These are phyloP conservation scores for Trachelus troglodyta DNA, from an alignment of 2,888 invertebrate species.

Conservation along the genomic window DNA sequence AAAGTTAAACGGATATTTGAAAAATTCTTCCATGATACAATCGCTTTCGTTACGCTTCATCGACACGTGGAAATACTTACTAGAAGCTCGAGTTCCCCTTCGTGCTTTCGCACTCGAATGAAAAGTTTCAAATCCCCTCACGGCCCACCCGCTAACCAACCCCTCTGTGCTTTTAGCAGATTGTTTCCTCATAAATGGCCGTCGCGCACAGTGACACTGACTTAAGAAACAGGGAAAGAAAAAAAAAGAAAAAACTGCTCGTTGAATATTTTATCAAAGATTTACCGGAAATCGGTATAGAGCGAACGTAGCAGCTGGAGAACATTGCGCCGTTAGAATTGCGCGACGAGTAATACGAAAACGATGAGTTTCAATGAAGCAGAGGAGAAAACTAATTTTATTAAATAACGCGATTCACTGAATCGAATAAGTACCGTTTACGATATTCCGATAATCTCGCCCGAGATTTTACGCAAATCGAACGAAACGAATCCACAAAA, in stretches of 20 bases:
- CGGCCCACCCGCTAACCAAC: background rate
- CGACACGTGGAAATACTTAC: background rate
- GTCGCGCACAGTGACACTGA: background rate
- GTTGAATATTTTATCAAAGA: background rate
- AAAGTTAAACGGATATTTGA: background rate
- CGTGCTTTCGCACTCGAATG: background rate
- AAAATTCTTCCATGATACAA: background rate
- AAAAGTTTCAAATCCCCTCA: background rate
- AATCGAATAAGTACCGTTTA: background rate
- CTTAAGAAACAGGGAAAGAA: background rate
- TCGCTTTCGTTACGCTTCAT: background rate
- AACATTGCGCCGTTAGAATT: background rate
- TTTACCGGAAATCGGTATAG: background rate
- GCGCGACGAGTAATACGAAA: background rate
- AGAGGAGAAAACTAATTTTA: background rate
- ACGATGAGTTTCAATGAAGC: background rate
- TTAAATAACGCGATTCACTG: background rate
- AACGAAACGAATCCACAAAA: background rate
- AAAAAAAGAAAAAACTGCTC: background rate
- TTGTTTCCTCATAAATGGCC: background rate
- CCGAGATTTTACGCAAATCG: background rate
- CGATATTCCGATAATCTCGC: background rate
- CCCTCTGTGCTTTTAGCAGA: background rate
- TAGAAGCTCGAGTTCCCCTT: background rate
- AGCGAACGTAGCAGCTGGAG: background rate